Base-by-base conservation (phyloP, 2,797 vertebrate species). In the Melanotaenia parkinsoni region DNA sequence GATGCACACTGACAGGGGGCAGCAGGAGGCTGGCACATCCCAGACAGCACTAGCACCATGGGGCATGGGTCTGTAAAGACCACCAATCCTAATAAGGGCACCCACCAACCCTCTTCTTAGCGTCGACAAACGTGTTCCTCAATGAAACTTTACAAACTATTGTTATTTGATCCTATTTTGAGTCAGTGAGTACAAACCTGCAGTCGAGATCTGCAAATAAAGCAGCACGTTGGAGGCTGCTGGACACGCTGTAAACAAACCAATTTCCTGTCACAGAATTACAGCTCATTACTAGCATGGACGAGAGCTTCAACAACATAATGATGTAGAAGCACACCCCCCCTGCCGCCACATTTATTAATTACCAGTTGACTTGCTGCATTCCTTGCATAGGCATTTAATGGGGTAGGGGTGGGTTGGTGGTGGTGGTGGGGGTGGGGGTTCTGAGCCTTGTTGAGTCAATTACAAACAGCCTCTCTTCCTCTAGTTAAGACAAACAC, bases 1-100 rank as follows among this genome's bases (percentile, higher is more conserved):
- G 93, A 97, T 95, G 85, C 60, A 77, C 59, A 85, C 83, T 89
- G 95, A 96, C 94, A 94, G 93, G 76, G 93, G 95, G 92, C 94
- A 95, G 94, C 91, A 92, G 93, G 91, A 93, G 90, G 91, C 91
- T 91, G 93, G 90, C 78, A 58, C 90, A 91, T 92, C 89, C 80
- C 77, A 86, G 93, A 83, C 83, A 89, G 92, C 91, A 86, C 64
- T 74, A 76, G 80, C 84, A 93, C 93, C 91, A 93, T 58, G 51
- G 92, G 90, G 91, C 85, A 94, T 62, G 78, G 81, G 68, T 92
- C 89, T 86, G 57, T 22, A 62, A 82, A 77, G 74, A 82, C 82
- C 72, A 68, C 73, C 68, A 13, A 67, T 47, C 70, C 73, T 86
- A 86, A 86, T 75, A 77, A 80, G 83, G 65, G 47, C 81, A 76